A percentile compares a stretch with the other conserved stretches of the same genome.
Conservation (phyloP, 2,888 invertebrate genomes). For the Spicauda simplicius region DNA sequence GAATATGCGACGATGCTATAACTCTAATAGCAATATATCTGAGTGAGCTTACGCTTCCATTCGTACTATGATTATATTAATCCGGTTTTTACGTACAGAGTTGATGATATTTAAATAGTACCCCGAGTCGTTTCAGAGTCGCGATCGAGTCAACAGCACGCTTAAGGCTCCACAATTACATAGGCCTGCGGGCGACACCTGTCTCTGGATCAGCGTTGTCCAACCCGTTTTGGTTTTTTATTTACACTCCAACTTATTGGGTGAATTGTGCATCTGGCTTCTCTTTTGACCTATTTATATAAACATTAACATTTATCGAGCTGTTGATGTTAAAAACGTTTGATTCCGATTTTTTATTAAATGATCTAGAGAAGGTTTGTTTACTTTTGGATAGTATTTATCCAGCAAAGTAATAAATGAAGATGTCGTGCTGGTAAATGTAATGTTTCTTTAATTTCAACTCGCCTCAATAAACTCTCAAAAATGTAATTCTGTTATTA, state of each 20-base stretch:
- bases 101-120: constrained; percentile 9
- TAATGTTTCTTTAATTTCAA: no score
- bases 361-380: no score
- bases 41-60: not conserved
- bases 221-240: constrained; percentile 11
- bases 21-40: no score
- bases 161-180: constrained; percentile 9
- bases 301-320: no score
- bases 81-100: not conserved
- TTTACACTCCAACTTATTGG: not conserved
- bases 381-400: no score
- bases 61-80: not conserved
- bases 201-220: constrained; percentile 11
- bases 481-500: no score
- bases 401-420: no score
- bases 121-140: not conserved
- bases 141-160: constrained; percentile 18
- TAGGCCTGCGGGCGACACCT: constrained; percentile 18
- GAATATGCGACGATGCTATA: no score
- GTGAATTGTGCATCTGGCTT: not conserved
- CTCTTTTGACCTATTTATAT: not conserved
- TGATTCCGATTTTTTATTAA: no score
- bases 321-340: no score
- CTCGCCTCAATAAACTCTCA: no score
- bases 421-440: no score